Percentiles rank a stretch among this genome's conserved stretches.
These are phyloP conservation scores for Xylocopa sonorina DNA, from an alignment of 1,140 invertebrate genomes.

Conservation along the genomic window DNA sequence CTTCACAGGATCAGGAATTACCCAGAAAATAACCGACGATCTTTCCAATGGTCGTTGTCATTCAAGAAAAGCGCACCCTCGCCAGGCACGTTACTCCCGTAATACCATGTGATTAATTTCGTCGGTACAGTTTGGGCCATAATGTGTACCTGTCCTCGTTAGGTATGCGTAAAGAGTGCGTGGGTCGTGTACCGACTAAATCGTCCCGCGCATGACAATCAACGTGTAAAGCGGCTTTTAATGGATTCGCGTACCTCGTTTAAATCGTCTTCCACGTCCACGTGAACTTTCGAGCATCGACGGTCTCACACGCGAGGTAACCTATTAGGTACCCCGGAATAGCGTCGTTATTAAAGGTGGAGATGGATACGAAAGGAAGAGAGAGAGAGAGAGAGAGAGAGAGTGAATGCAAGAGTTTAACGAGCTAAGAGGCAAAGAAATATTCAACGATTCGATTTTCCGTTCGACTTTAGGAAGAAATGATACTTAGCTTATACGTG, in stretches of 20 bases:
- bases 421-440: too few species aligned
- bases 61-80: conserved; percentile 7
- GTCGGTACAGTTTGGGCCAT: conserved; percentile 63
- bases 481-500: too few species aligned
- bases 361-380: not conserved
- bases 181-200: conserved; percentile 55
- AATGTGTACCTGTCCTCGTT: conserved; percentile 59
- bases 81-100: conserved; percentile 1
- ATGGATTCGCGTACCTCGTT: conserved; percentile 45
- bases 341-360: not conserved
- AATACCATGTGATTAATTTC: conserved; percentile 55
- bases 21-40: too few species aligned
- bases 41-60: conserved; percentile 6
- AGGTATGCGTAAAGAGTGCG: conserved; percentile 56
- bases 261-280: conserved; percentile 45
- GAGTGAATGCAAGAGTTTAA: not conserved
- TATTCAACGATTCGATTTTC: not conserved
- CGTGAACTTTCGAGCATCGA: conserved; percentile 34
- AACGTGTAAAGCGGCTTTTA: conserved; percentile 51
- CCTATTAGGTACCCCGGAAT: not conserved
- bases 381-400: not conserved
- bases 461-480: not conserved
- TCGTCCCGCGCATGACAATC: conserved; percentile 56
- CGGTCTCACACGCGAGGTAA: conserved; percentile 11
- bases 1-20: too few species aligned